These are phyloP conservation scores for Drosophila ohnishii DNA, from an alignment of 1,140 invertebrate genomes.

Conservation along the genomic window DNA sequence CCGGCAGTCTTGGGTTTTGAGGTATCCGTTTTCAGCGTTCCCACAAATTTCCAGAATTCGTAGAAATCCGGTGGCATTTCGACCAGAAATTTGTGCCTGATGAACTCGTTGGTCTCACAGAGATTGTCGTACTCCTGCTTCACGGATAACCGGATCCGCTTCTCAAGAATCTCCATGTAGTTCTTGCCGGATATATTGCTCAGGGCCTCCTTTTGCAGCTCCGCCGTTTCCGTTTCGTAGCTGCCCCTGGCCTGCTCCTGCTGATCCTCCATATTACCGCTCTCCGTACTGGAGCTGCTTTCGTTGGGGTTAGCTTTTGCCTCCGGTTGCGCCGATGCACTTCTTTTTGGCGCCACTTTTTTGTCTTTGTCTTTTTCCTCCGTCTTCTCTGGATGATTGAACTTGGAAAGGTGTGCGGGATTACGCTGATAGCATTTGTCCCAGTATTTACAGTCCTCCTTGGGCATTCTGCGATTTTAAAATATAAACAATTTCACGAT, in stretches of 20 bases:
- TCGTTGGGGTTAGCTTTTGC: slow-evolving; percentile 23
- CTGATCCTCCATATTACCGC: slow-evolving; percentile 17
- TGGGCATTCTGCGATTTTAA: slow-evolving; percentile 59
- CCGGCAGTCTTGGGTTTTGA: slow-evolving; percentile 83
- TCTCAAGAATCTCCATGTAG: slow-evolving; percentile 77
- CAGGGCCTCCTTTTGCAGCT: slow-evolving; percentile 70
- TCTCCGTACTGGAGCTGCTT: slow-evolving; percentile 23
- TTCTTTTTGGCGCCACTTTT: slow-evolving; percentile 74
- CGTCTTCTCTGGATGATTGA: slow-evolving; percentile 87
- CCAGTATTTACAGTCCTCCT: slow-evolving; percentile 89
- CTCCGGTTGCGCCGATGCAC: slow-evolving; percentile 23
- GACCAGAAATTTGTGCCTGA: slow-evolving; percentile 90
- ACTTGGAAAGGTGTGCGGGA: slow-evolving; percentile 89
- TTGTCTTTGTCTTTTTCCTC: slow-evolving; percentile 17
- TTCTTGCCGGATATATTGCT: slow-evolving; percentile 72
- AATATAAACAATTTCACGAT: slow-evolving; percentile 22
- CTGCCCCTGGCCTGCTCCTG: slow-evolving; percentile 25
- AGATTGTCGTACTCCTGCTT: slow-evolving; percentile 77
- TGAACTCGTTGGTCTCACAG: slow-evolving; percentile 83
- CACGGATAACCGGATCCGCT: slow-evolving; percentile 74
- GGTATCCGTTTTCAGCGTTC: slow-evolving; percentile 85
- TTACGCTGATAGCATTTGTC: slow-evolving; percentile 93
- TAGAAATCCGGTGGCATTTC: slow-evolving; percentile 96
- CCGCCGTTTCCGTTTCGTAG: slow-evolving; percentile 59
- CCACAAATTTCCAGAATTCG: slow-evolving; percentile 91